These are phyloP conservation scores for Rhinichthys osculus DNA, from an alignment of 2,797 vertebrate genomes.

Conservation along the genomic window DNA sequence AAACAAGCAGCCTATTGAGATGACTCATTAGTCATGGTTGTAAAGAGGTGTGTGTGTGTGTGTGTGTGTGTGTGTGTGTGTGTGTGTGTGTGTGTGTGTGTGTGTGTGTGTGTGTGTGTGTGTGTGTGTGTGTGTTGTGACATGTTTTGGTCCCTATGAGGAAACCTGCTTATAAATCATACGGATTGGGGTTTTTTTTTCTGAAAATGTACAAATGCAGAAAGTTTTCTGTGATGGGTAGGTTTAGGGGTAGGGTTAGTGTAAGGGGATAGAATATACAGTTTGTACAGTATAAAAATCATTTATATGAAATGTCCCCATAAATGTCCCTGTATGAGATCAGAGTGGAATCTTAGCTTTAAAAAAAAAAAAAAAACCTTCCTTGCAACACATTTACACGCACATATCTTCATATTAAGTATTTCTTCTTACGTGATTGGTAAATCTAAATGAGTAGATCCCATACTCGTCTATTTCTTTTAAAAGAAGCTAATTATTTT, in stretches of 20 bases:
- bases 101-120: neutral
- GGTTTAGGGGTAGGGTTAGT: neutral
- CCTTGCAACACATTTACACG: conserved; percentile 26
- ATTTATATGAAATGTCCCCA: neutral
- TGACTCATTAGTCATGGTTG: conserved; percentile 21
- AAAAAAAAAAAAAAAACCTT: neutral
- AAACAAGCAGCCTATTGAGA: conserved; percentile 29
- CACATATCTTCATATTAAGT: neutral
- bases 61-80: neutral
- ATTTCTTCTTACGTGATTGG: neutral
- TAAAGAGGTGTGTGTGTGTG: neutral
- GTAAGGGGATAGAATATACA: neutral
- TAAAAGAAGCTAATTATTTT: neutral
- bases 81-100: neutral
- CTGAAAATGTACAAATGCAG: neutral
- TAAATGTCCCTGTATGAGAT: conserved; percentile 19
- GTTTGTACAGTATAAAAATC: neutral
- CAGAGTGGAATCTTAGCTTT: conserved; percentile 6
- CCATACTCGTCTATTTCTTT: neutral
- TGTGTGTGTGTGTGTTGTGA: neutral
- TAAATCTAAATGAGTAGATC: neutral
- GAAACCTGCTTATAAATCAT: neutral
- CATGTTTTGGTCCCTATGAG: too few species aligned
- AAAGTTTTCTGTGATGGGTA: neutral
- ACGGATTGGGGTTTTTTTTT: neutral